A percentile compares a stretch with the other conserved stretches of the same genome.
phyloP scores from a whole-genome alignment of 2,888 invertebrate genomes.

The Tetropium fuscum region DNA sequence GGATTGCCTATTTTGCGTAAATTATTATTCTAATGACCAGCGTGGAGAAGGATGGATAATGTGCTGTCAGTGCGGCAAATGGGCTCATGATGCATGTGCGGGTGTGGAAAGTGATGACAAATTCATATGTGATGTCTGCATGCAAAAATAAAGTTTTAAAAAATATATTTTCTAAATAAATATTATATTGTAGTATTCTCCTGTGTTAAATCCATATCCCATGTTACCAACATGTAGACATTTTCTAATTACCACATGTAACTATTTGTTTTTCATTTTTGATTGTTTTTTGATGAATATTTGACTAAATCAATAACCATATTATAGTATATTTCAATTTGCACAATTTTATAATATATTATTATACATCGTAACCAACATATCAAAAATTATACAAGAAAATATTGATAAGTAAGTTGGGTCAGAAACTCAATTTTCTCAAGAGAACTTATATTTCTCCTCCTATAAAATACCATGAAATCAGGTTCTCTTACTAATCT shows the following conservation, averaged over 20 bases:
- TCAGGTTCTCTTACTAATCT: too few species aligned
- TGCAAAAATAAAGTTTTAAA: conserved; percentile 7
- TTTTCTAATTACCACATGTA: conserved; percentile 9
- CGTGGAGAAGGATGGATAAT: conserved; percentile 2
- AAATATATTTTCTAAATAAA: conserved; percentile 8
- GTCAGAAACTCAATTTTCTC: too few species aligned
- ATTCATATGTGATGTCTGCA: conserved; percentile 19
- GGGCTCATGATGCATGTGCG: conserved; percentile 12
- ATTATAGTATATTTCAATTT: too few species aligned
- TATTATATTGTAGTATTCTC: conserved; percentile 1
- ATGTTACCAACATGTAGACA: conserved; percentile 4
- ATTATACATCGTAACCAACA: too few species aligned
- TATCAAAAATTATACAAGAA: too few species aligned
- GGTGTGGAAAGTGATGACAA: conserved; percentile 14
- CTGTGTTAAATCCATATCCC: conserved; percentile 13
- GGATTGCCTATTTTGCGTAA: conserved; percentile 16
- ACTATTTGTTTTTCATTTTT: not conserved
- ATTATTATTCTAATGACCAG: conserved; percentile 8
- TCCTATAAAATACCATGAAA: too few species aligned
- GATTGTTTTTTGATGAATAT: not conserved
- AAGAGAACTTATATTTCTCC: too few species aligned
- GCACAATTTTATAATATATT: too few species aligned
- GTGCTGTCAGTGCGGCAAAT: conserved; percentile 21
- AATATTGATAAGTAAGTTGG: too few species aligned
- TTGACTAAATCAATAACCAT: too few species aligned